Evolutionary conservation across 2,113 vertebrate species (phyloP).

Genomic region (Potamarius usumacintae): DNA sequence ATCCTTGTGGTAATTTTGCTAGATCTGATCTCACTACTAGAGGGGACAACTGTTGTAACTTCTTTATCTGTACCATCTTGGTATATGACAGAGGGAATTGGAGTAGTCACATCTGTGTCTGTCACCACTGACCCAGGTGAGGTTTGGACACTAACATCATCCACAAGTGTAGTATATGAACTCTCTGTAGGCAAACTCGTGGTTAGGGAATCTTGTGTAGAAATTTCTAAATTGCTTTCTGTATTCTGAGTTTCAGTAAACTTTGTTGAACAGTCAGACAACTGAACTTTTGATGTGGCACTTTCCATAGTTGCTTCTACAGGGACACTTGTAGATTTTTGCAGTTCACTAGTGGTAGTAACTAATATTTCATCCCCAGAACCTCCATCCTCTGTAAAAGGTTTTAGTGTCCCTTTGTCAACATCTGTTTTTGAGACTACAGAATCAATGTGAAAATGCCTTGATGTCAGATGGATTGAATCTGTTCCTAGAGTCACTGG

Average conservation of each 20-base stretch:
- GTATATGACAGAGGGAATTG: conserved; percentile 62
- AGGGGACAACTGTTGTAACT: conserved; percentile 61
- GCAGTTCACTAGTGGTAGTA: neutral
- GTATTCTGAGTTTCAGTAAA: neutral
- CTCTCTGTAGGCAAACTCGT: conserved; percentile 21
- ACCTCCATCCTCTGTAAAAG: neutral
- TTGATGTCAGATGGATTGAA: neutral
- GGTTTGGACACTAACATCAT: conserved; percentile 41
- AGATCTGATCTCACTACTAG: conserved; percentile 54
- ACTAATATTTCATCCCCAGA: neutral
- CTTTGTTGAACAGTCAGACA: neutral
- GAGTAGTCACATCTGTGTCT: conserved; percentile 41
- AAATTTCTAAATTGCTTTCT: conserved; percentile 17
- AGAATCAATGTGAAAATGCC: neutral
- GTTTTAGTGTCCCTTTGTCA: neutral
- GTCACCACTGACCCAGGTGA: conserved; percentile 39
- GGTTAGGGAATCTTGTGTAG: conserved; percentile 1
- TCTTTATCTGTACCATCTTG: conserved; percentile 63
- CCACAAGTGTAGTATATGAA: conserved; percentile 35
- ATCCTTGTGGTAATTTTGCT: conserved; percentile 63
- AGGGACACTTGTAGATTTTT: neutral
- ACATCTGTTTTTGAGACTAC: conserved; percentile 20
- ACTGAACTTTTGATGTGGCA: neutral
- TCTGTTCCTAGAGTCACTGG: conserved; percentile 7
- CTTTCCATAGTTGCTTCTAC: neutral